phyloP scores from a whole-genome alignment of 2,888 invertebrate species.

The Cephus spinipes region DNA sequence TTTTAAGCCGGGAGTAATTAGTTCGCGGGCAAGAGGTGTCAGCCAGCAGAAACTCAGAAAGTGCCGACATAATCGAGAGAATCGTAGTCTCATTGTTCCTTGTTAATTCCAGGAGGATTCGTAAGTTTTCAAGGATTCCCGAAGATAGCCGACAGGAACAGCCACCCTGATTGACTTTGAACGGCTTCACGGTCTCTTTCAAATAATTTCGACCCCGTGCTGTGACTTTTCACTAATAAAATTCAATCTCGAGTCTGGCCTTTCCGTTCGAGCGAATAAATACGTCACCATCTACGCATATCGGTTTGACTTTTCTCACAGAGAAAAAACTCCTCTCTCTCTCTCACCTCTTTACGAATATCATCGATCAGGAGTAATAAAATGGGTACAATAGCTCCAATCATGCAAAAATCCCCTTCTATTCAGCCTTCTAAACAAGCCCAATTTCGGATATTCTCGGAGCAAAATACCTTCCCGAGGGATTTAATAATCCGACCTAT shows the following conservation, averaged over 20 bases:
- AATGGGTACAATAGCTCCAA: constrained; percentile 18
- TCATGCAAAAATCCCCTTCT: constrained; percentile 18
- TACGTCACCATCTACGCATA: no score
- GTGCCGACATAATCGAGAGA: constrained; percentile 7
- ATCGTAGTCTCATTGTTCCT: neutral
- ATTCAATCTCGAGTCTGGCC: no score
- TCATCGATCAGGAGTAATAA: no score
- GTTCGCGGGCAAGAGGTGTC: constrained; percentile 21
- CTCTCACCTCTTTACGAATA: no score
- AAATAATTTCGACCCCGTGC: no score
- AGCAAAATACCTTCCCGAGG: constrained; percentile 17
- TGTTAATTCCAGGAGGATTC: neutral
- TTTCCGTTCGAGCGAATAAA: no score
- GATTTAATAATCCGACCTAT: constrained; percentile 17
- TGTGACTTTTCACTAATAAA: no score
- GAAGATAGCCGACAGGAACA: no score
- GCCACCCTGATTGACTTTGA: no score
- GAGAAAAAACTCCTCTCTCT: no score
- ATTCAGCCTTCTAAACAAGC: constrained; percentile 22
- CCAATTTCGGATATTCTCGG: constrained; percentile 19
- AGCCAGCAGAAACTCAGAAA: constrained; percentile 18
- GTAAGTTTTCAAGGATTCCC: neutral
- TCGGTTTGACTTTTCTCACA: no score
- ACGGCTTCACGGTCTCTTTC: no score
- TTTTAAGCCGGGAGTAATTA: constrained; percentile 53